phyloP scores from a whole-genome alignment of 2,797 vertebrate genomes.

The Cephalopachus bancanus region DNA sequence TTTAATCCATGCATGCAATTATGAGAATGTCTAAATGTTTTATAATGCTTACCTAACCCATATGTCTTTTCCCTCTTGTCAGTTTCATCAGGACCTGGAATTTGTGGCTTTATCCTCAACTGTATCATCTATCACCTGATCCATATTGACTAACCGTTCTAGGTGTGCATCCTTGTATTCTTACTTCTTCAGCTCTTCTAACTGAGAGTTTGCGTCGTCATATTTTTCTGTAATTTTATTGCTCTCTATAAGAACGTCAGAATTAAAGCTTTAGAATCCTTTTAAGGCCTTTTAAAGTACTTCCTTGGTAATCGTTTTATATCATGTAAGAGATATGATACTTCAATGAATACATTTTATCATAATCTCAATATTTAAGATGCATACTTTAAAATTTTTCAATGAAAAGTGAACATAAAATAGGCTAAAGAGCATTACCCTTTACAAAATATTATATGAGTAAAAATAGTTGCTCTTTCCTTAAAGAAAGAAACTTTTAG shows the following conservation, averaged over 20 bases:
- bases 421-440: background rate
- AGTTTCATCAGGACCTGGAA: background rate
- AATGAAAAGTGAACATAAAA: background rate
- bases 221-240: background rate
- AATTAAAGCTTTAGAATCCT: background rate
- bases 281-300: background rate
- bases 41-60: too few relatives aligned
- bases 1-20: background rate
- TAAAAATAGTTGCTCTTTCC: conserved; percentile 29
- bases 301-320: background rate
- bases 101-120: background rate
- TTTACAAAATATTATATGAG: background rate
- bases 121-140: too few relatives aligned
- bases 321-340: background rate
- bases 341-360: background rate
- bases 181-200: background rate
- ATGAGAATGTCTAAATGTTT: background rate
- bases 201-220: background rate
- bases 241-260: background rate
- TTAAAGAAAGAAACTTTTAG: background rate
- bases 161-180: background rate
- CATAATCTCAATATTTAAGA: conserved; percentile 7
- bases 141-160: background rate
- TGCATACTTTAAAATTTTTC: background rate
- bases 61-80: background rate